These are phyloP conservation scores for Paedocypris sp. DNA, from an alignment of 2,113 vertebrate species.

Conservation along the genomic window DNA sequence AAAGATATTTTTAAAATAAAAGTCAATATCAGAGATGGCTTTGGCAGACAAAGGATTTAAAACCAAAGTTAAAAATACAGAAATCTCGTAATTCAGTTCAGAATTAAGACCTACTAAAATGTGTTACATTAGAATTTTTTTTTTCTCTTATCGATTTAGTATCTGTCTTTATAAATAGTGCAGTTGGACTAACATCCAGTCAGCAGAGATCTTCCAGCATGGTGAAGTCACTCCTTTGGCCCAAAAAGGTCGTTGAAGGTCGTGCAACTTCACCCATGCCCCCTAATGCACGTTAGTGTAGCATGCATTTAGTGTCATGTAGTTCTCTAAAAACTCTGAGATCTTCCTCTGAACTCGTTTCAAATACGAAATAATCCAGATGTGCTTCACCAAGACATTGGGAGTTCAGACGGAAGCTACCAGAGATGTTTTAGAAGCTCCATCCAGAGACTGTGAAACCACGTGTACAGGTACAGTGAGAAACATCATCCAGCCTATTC, in stretches of 20 bases:
- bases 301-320: constrained; percentile 45
- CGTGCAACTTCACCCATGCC: constrained; percentile 52
- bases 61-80: no score
- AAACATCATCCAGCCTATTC: constrained; percentile 34
- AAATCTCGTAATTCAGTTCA: no score
- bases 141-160: no score
- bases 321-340: constrained; percentile 39
- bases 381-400: not conserved
- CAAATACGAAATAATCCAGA: not conserved
- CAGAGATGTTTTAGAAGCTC: constrained; percentile 36
- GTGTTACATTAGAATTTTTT: no score
- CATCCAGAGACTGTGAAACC: constrained; percentile 23
- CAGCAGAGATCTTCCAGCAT: constrained; percentile 15
- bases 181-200: constrained; percentile 10
- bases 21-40: no score
- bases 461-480: constrained; percentile 19
- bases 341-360: constrained; percentile 48
- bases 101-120: no score
- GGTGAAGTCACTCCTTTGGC: constrained; percentile 11
- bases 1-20: no score
- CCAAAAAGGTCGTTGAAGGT: constrained; percentile 19
- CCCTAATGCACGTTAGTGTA: constrained; percentile 46
- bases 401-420: constrained; percentile 47
- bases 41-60: no score
- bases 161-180: no score